Base-by-base conservation (phyloP, 2,113 vertebrate species). In the Odobenus rosmarus region DNA sequence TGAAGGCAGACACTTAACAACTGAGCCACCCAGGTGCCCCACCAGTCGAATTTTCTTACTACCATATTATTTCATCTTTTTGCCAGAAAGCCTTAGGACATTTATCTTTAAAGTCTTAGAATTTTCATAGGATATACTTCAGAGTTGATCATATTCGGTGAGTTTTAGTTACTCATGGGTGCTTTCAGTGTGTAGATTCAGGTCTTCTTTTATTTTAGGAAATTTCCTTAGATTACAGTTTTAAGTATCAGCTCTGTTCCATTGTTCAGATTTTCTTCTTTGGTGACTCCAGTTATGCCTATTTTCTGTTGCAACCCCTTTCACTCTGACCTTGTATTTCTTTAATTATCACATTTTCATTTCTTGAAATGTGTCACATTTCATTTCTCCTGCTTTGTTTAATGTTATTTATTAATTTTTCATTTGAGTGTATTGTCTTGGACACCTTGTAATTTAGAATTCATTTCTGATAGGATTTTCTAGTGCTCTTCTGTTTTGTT, bases 141-240 rank as follows among this genome's bases (percentile, higher is more conserved):
- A 12, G 55, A 97, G 49, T 86, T 95, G 59, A 86, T 93, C 6
- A 82, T 67, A 82, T 59, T 53, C 12, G 33, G 21, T 91, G 46
- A 88, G 28, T 88, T 92, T 59, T 59, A 57, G 31, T 97, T 42
- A 51, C 19, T 89, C 11, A 16, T 64, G 85, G 53, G 10, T 61
- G 12, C 12, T 90, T 80, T 80, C 15, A 49, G 1, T 95, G n/a
- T 79, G 2, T 80, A 80, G 36, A 84, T 79, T 92, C 9, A 89
- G 51, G 14, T 67, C 23, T 57, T 67, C 23, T 67, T 77, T 90
- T 86, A 69, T 90, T 79, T 85, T 9, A 36, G 49, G 8, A 93
- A 79, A 36, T 85, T 95, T 85, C 33, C 86, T 85, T 90, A 90
- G 36, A 74, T 80, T 93, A 69, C 12, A 93, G 39, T 77, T 96